These are phyloP conservation scores for Aurelia sp. DNA, from an alignment of 30 jellyfish, hydroid and myxozoan genomes.

Conservation along the genomic window DNA sequence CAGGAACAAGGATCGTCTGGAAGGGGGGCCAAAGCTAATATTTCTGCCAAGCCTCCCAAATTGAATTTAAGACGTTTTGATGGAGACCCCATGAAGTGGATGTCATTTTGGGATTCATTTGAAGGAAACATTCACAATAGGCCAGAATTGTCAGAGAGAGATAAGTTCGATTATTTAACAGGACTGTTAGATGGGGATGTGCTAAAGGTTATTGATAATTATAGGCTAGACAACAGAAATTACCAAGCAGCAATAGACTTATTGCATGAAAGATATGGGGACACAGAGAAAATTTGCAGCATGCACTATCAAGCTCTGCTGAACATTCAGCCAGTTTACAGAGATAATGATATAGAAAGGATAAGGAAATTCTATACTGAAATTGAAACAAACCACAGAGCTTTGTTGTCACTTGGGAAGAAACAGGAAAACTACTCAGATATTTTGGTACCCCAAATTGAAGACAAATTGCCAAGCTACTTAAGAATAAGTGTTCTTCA, in stretches of 20 bases:
- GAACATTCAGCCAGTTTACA: conserved; percentile 16
- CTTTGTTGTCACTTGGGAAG: conserved; percentile 37
- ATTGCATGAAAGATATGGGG: no score
- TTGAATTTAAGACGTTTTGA: not conserved
- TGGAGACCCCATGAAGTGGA: not conserved
- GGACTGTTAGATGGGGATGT: not conserved
- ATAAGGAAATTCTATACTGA: conserved; percentile 30
- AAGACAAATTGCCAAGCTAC: conserved; percentile 19
- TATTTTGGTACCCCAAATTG: conserved; percentile 12
- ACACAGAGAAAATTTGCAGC: no score
- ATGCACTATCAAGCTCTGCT: not conserved
- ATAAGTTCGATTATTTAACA: not conserved
- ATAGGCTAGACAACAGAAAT: no score
- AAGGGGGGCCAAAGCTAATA: not conserved
- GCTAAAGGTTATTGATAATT: no score
- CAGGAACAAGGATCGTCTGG: no score
- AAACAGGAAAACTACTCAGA: conserved; percentile 16
- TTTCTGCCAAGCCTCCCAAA: not conserved
- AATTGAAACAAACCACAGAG: conserved; percentile 36
- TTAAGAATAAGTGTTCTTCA: conserved; percentile 30
- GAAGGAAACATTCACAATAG: conserved; percentile 3
- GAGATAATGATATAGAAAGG: conserved; percentile 22
- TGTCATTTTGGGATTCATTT: conserved; percentile 13
- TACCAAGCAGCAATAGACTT: no score
- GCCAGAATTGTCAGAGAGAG: conserved; percentile 11